phyloP scores from a whole-genome alignment of 2,888 invertebrate genomes.

The Octonoba sinensis region DNA sequence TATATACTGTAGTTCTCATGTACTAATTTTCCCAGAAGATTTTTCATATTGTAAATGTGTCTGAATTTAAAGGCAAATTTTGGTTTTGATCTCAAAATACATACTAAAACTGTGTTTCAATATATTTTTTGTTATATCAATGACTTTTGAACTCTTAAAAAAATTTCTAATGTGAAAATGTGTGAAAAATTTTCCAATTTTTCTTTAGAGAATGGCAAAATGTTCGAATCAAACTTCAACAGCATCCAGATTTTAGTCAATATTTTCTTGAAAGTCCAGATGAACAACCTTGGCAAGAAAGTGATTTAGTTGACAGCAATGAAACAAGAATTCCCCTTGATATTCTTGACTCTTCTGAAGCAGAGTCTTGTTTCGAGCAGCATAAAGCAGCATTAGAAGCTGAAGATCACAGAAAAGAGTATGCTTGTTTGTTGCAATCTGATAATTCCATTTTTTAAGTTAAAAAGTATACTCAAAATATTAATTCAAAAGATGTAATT shows the following conservation, averaged over 20 bases:
- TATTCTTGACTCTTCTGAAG: constrained; percentile 89
- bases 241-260: constrained; percentile 92
- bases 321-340: constrained; percentile 91
- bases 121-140: background rate
- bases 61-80: too few species aligned
- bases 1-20: too few species aligned
- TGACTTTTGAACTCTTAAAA: background rate
- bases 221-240: constrained; percentile 86
- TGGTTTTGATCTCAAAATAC: background rate
- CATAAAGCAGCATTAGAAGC: constrained; percentile 91
- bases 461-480: too few species aligned
- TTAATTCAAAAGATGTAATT: too few species aligned
- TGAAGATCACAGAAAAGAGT: constrained; percentile 93
- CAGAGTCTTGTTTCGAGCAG: constrained; percentile 91
- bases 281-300: constrained; percentile 83
- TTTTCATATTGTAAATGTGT: too few species aligned
- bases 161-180: background rate
- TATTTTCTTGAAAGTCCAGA: constrained; percentile 90
- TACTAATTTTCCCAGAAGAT: too few species aligned
- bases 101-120: background rate
- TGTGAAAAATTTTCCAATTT: background rate
- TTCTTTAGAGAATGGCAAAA: constrained; percentile 85
- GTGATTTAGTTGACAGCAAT: constrained; percentile 77
- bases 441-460: too few species aligned
- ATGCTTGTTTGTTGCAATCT: constrained; percentile 71